A percentile compares a stretch with the other conserved stretches of the same genome.
phyloP scores from a whole-genome alignment of 2,113 vertebrate species.

The Carassius gibelio region DNA sequence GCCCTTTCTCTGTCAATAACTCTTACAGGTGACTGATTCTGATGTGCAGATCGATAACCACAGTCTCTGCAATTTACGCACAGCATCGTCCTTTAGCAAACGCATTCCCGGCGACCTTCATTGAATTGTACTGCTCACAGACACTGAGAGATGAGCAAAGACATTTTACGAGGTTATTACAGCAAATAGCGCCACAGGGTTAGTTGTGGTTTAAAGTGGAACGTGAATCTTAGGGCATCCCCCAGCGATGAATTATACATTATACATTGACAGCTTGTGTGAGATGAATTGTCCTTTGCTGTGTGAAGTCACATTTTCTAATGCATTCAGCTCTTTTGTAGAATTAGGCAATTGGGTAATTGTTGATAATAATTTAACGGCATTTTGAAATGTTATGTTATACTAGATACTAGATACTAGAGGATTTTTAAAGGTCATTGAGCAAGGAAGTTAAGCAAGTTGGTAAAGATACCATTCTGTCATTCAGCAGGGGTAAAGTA shows the following conservation, averaged over 20 bases:
- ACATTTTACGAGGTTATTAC: constrained; percentile 45
- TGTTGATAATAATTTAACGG: too few species aligned
- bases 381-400: neutral
- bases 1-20: constrained; percentile 67
- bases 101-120: constrained; percentile 40
- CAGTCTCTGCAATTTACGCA: neutral
- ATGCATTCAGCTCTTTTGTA: neutral
- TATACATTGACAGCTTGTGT: neutral
- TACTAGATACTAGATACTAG: too few species aligned
- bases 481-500: neutral
- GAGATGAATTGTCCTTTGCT: neutral
- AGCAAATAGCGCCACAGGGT: constrained; percentile 26
- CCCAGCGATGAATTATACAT: constrained; percentile 10
- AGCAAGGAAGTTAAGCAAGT: too few species aligned
- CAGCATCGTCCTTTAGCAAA: neutral
- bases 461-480: too few species aligned
- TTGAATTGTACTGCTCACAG: constrained; percentile 60
- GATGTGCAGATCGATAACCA: constrained; percentile 73
- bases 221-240: neutral
- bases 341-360: neutral
- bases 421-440: too few species aligned
- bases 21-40: constrained; percentile 63
- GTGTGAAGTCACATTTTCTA: neutral
- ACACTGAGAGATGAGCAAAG: constrained; percentile 44
- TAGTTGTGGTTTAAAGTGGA: constrained; percentile 34